Conservation (phyloP, 1,140 invertebrate species). For the Metopolophium dirhodum region DNA sequence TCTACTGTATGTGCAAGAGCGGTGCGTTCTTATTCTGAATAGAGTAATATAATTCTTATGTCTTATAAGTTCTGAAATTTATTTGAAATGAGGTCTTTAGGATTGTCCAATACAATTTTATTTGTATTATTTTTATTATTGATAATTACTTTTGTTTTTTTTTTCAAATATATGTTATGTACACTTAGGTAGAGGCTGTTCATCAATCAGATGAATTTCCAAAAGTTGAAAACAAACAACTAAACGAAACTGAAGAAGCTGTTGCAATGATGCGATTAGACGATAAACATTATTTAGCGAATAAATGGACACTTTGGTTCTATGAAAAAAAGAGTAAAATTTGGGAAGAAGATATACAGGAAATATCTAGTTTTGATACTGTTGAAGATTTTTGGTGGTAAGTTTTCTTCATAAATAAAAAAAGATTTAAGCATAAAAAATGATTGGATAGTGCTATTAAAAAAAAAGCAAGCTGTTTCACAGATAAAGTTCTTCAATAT, state of each 20-base stretch:
- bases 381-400: constrained; percentile 99
- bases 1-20: no score
- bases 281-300: constrained; percentile 94
- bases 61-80: no score
- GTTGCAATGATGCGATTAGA: constrained; percentile 66
- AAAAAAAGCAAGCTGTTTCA: no score
- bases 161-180: not conserved
- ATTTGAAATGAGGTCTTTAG: no score
- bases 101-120: not conserved
- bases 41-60: no score
- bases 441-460: no score
- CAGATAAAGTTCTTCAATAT: no score
- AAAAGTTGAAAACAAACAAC: constrained; percentile 16
- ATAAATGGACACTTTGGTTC: constrained; percentile 98
- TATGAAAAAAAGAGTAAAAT: constrained; percentile 86
- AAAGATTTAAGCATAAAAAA: not conserved
- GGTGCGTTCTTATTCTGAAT: no score
- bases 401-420: constrained; percentile 59
- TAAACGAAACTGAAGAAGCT: constrained; percentile 63
- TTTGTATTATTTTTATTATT: no score
- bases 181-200: constrained; percentile 19
- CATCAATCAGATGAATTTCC: not conserved
- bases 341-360: constrained; percentile 94
- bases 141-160: not conserved
- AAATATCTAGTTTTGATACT: constrained; percentile 92